A percentile compares a stretch with the other conserved stretches of the same genome.
Conservation (phyloP, 2,888 invertebrate genomes). For the Belgica antarctica region DNA sequence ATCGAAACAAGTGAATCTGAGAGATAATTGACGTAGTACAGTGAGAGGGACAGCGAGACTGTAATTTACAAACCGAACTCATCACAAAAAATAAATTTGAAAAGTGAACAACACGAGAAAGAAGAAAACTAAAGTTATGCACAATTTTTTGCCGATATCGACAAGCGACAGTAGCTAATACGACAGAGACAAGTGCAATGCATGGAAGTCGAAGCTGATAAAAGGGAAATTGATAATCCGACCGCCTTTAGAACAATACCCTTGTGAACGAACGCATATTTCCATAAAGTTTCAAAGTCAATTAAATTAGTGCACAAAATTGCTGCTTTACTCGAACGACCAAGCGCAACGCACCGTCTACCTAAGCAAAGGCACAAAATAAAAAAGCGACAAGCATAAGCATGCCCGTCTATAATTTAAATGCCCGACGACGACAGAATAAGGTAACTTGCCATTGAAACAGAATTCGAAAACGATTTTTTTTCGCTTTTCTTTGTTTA, state of each 20-base stretch:
- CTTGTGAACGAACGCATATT: too few relatives aligned
- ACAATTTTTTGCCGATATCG: not conserved
- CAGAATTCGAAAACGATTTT: constrained; percentile 21
- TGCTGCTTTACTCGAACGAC: constrained; percentile 15
- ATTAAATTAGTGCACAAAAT: constrained; percentile 24
- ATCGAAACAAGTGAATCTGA: not conserved
- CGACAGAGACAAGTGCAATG: too few relatives aligned
- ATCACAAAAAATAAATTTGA: not conserved
- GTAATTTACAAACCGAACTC: not conserved
- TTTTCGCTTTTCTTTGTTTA: not conserved
- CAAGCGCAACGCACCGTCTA: too few relatives aligned
- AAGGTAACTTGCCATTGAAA: constrained; percentile 41
- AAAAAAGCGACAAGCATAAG: too few relatives aligned
- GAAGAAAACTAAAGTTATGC: not conserved
- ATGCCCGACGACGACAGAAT: constrained; percentile 39
- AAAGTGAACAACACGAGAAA: not conserved
- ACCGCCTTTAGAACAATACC: not conserved
- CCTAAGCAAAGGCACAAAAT: too few relatives aligned
- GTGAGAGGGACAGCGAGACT: not conserved
- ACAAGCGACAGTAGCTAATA: not conserved
- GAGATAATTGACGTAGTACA: too few relatives aligned
- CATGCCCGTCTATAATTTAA: constrained; percentile 43
- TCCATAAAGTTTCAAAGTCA: constrained; percentile 24
- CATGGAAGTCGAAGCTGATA: constrained; percentile 25
- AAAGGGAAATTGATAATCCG: constrained; percentile 42